phyloP scores from a whole-genome alignment of 2,888 invertebrate species.

The Peribatodes rhomboidaria region DNA sequence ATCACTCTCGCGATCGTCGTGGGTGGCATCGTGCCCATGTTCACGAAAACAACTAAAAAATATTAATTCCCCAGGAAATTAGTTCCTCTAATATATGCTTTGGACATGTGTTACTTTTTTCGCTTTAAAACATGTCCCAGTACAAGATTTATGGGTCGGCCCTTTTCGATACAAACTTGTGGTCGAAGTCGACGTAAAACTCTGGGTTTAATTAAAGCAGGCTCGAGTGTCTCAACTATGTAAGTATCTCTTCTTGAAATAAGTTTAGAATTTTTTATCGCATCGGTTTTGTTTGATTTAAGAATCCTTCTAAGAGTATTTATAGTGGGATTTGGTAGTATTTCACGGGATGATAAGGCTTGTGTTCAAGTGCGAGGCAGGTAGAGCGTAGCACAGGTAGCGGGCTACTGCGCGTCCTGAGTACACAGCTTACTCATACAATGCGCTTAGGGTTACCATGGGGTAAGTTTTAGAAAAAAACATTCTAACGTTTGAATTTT shows the following conservation, averaged over 20 bases:
- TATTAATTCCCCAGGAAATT: constrained; percentile 80
- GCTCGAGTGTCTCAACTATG: constrained; percentile 25
- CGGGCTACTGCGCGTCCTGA: constrained; percentile 78
- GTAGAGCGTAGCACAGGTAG: constrained; percentile 85
- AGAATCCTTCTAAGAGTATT: constrained; percentile 67
- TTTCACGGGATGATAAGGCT: constrained; percentile 79
- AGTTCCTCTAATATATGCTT: constrained; percentile 83
- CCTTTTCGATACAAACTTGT: constrained; percentile 73
- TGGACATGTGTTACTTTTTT: constrained; percentile 86
- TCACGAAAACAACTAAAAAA: constrained; percentile 72
- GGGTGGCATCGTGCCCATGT: constrained; percentile 80
- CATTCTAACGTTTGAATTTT: too few relatives aligned
- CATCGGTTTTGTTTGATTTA: constrained; percentile 71
- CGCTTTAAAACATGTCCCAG: constrained; percentile 78
- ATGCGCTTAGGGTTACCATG: constrained; percentile 41
- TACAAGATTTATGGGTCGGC: constrained; percentile 79
- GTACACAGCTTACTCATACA: constrained; percentile 76
- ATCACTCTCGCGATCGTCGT: constrained; percentile 70
- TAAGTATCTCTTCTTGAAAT: constrained; percentile 36
- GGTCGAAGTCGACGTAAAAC: constrained; percentile 72
- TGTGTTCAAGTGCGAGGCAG: constrained; percentile 63
- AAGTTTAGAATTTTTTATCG: constrained; percentile 57
- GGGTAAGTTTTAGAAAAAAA: constrained; percentile 1
- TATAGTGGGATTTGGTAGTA: constrained; percentile 72
- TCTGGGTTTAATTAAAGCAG: constrained; percentile 67